Base-by-base conservation (phyloP, 92 coral and sea anemone genomes). In the Muricea muricata region DNA sequence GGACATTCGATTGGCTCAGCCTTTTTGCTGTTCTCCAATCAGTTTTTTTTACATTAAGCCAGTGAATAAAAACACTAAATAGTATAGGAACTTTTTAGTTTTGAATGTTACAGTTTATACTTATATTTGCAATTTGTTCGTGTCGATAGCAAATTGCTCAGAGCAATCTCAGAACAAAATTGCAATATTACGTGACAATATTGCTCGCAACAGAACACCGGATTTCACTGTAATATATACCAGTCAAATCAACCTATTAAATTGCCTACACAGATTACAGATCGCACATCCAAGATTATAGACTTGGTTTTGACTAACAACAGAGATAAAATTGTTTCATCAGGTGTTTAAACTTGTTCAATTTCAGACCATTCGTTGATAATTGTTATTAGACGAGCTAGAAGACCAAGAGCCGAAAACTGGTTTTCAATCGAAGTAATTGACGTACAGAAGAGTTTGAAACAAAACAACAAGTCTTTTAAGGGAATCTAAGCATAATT, bases 181-280 rank as follows among this genome's bases (percentile, higher is more conserved):
- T n/a, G n/a, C n/a, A n/a, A n/a, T n/a, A n/a, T n/a, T n/a, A n/a
- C n/a, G n/a, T n/a, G n/a, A n/a, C n/a, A n/a, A n/a, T n/a, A n/a
- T n/a, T n/a, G n/a, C n/a, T n/a, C n/a, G n/a, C n/a, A n/a, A n/a
- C n/a, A n/a, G n/a, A n/a, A n/a, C n/a, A n/a, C n/a, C n/a, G n/a
- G n/a, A n/a, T n/a, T n/a, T n/a, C n/a, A n/a, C n/a, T n/a, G n/a
- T n/a, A n/a, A n/a, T n/a, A n/a, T n/a, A n/a, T n/a, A n/a, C n/a
- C n/a, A n/a, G 21, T 65, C 63, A 4, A 66, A 65, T 24, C 89
- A 85, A 61, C 72, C 77, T 21, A 85, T 78, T 42, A 79, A 79
- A 57, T 13, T 40, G 18, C 66, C 70, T 50, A 75, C 71, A 10
- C 70, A 42, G 32, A 78, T 32, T 32, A 84, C 87, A 48, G 87